These are phyloP conservation scores for Sialis fuliginosa DNA, from an alignment of 2,888 invertebrate genomes.

Conservation along the genomic window DNA sequence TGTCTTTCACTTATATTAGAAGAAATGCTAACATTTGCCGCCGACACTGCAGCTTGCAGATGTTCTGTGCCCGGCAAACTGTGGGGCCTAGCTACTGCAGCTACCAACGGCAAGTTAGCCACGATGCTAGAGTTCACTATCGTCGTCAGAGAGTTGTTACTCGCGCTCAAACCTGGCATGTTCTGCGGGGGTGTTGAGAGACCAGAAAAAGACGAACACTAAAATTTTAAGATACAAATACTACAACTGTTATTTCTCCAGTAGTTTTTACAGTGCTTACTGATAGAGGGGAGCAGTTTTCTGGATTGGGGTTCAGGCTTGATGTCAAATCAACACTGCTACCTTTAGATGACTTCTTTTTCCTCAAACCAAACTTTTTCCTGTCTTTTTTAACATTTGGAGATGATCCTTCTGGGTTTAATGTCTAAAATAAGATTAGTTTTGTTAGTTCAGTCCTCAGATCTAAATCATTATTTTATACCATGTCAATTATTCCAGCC, in stretches of 20 bases:
- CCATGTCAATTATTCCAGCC: no score
- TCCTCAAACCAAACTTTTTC: constrained; percentile 47
- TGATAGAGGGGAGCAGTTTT: constrained; percentile 25
- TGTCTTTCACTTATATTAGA: constrained; percentile 11
- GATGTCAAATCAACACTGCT: constrained; percentile 39
- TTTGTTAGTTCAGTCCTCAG: no score
- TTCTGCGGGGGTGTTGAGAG: constrained; percentile 18
- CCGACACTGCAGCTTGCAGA: constrained; percentile 16
- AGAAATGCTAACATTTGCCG: constrained; percentile 11
- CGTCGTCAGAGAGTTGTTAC: constrained; percentile 18
- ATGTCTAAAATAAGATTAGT: neutral
- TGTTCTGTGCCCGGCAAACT: constrained; percentile 35
- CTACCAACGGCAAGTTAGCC: constrained; percentile 22
- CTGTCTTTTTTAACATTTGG: constrained; percentile 50
- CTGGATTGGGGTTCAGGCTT: constrained; percentile 23
- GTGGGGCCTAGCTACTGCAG: constrained; percentile 35
- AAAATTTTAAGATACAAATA: constrained; percentile 4
- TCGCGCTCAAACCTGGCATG: constrained; percentile 12
- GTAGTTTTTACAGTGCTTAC: constrained; percentile 16
- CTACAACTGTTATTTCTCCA: neutral
- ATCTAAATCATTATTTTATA: no score
- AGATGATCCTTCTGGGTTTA: constrained; percentile 31
- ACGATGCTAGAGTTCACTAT: constrained; percentile 11
- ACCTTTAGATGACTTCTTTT: constrained; percentile 46
- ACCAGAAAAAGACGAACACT: constrained; percentile 19